Evolutionary conservation across 2,888 invertebrate genomes (phyloP), one percentile per base, ranked within the genome.

Genomic region (Orthonychiurus folsomi): DNA sequence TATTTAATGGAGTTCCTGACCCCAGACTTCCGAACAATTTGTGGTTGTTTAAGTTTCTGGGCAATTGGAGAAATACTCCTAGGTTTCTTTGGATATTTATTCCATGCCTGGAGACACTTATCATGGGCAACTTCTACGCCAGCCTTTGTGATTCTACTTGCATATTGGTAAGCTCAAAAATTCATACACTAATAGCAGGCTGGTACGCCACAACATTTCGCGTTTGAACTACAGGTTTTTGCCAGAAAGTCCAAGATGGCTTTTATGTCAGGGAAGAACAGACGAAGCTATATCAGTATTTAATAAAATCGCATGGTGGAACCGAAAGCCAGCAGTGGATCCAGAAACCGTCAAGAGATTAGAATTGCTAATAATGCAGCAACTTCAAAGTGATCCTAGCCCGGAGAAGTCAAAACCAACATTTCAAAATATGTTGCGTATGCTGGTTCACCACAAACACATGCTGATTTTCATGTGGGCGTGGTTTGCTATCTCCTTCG

Each of bases 301-400:
- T 47, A 63, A 68, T 15, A 59, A 69, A 61, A 70, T 70, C 55
- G 69, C 72, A 23, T 67, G 62, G 64, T 69, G 67, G 70, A 72
- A 70, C 28, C 48, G 64, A 24, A 59, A 59, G 24, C 59, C 62
- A 3, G 25, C 27, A 23, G 15, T 68, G 25, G 63, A 67, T 54
- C 53, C 66, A 5, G 60, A 59, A 55, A 63, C 59, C 23, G 52
- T 72, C 9, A 59, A 66, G 57, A 3, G 60, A 3, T 27, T 65
- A 9, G 53, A 26, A 21, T 9, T 5, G 9, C 24, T 48, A n/a
- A 48, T 48, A n/a, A 48, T 48, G 48, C 12, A 48, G n/a, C 12
- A 15, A 15, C 12, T 15, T 48, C 48, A 48, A n/a, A 15, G 15
- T n/a, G n/a, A 48, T 15, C n/a, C 48, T n/a, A 48, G n/a, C 48